Evolutionary conservation across 2,797 vertebrate species (phyloP), one percentile per base, ranked within the genome.

Genomic region (Danio kyathit): DNA sequence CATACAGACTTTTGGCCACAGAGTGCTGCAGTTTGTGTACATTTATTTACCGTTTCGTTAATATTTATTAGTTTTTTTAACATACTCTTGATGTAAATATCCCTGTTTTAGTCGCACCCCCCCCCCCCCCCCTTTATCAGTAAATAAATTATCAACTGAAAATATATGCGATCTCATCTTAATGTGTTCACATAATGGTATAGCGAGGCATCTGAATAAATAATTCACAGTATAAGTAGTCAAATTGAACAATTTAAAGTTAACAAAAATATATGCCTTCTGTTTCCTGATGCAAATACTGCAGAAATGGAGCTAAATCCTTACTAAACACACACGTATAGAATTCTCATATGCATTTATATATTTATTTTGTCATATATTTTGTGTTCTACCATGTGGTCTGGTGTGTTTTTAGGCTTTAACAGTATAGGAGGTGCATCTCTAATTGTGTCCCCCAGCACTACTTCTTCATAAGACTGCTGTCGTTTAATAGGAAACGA

Each of bases 221-320:
- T 73, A 44, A 38, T 65, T 80, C 78, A 80, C 78, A 80, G 69
- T 73, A 72, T 43, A 61, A 49, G 69, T 80, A 61, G 75, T 79
- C 56, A n/a, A 67, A 74, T 48, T 17, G 11, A 63, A 40, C 46
- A 21, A 51, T 61, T 76, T 40, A n/a, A 54, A 8, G 29, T 71
- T 77, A 72, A 76, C 40, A 82, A 82, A 76, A 46, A 80, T 65
- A 73, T 64, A 80, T 48, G 77, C 77, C 67, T 72, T 79, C 57
- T 52, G 52, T 79, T 64, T 78, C 38, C 66, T 64, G 48, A 79
- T 63, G 51, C 63, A 70, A 79, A 70, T 70, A 79, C 54, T 70
- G 49, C 67, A 79, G 67, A 54, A 49, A 72, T 56, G 13, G 17
- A 72, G 78, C 46, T 54, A 54, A 29, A 63, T 16, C 19, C 13